Evolutionary conservation across 2,888 invertebrate genomes (phyloP).

Genomic region (Xanthia icteritia): DNA sequence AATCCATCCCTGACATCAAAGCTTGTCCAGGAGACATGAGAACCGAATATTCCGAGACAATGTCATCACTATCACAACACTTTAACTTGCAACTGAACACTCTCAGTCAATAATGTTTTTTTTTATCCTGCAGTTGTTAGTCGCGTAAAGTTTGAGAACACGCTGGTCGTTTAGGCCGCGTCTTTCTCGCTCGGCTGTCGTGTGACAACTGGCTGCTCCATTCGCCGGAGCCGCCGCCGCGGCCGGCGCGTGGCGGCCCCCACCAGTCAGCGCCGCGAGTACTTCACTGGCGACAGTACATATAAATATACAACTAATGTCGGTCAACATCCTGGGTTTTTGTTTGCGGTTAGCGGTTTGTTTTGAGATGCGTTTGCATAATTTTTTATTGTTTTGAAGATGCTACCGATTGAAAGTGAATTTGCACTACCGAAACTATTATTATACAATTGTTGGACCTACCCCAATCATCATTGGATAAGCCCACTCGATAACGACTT

Average conservation of each 20-base stretch:
- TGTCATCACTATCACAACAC: constrained; percentile 88
- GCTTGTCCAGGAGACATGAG: constrained; percentile 87
- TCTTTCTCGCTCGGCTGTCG: constrained; percentile 87
- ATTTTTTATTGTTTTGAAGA: constrained; percentile 36
- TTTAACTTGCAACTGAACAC: constrained; percentile 85
- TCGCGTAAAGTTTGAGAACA: constrained; percentile 90
- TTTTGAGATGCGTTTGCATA: constrained; percentile 54
- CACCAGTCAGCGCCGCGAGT: constrained; percentile 61
- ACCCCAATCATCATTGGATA: constrained; percentile 24
- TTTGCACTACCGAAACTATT: neutral
- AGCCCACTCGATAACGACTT: constrained; percentile 5
- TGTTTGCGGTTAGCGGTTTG: constrained; percentile 62
- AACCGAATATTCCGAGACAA: constrained; percentile 82
- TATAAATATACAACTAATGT: constrained; percentile 69
- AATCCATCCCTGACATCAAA: constrained; percentile 88
- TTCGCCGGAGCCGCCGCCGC: constrained; percentile 61
- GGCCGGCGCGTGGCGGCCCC: constrained; percentile 77
- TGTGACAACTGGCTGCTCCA: constrained; percentile 83
- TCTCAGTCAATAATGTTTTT: constrained; percentile 79
- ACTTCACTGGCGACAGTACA: constrained; percentile 66
- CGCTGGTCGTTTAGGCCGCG: constrained; percentile 84
- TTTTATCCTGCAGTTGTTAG: constrained; percentile 84
- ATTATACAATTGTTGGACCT: constrained; percentile 12
- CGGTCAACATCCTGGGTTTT: constrained; percentile 71
- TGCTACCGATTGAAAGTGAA: constrained; percentile 5